phyloP scores from a whole-genome alignment of 2,113 vertebrate species.

The Polyodon spathula region DNA sequence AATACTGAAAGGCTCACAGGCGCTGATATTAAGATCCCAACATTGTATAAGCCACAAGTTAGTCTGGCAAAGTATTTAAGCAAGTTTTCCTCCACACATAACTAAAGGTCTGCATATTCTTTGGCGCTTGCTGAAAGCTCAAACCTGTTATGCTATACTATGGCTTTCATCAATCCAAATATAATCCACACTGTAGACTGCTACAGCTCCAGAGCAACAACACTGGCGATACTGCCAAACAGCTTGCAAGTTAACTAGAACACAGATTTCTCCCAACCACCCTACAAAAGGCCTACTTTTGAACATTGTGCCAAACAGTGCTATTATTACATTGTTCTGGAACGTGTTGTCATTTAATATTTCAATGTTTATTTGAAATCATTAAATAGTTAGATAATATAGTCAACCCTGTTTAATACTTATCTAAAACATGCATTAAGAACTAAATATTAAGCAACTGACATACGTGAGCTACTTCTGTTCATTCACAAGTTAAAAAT shows the following conservation, averaged over 20 bases:
- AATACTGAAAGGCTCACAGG: too few relatives aligned
- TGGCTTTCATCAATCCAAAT: background rate
- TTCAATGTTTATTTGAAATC: too few relatives aligned
- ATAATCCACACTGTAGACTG: background rate
- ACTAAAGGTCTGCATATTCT: background rate
- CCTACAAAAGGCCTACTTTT: too few relatives aligned
- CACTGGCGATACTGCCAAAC: background rate
- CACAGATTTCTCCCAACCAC: background rate
- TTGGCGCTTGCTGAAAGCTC: background rate
- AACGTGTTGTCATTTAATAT: too few relatives aligned
- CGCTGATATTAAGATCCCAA: too few relatives aligned
- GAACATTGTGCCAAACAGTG: too few relatives aligned
- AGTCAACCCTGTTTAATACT: too few relatives aligned
- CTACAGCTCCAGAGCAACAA: background rate
- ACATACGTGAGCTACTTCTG: background rate
- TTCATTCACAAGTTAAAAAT: background rate
- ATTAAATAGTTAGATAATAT: too few relatives aligned
- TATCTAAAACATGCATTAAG: too few relatives aligned
- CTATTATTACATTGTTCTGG: too few relatives aligned
- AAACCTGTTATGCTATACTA: background rate
- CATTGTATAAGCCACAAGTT: too few relatives aligned
- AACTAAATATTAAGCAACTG: slow-evolving; percentile 1
- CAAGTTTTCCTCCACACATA: background rate
- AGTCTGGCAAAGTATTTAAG: too few relatives aligned
- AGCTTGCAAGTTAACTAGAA: background rate